phyloP scores from a whole-genome alignment of 2,797 vertebrate genomes.

The Cirrhinus molitorella region DNA sequence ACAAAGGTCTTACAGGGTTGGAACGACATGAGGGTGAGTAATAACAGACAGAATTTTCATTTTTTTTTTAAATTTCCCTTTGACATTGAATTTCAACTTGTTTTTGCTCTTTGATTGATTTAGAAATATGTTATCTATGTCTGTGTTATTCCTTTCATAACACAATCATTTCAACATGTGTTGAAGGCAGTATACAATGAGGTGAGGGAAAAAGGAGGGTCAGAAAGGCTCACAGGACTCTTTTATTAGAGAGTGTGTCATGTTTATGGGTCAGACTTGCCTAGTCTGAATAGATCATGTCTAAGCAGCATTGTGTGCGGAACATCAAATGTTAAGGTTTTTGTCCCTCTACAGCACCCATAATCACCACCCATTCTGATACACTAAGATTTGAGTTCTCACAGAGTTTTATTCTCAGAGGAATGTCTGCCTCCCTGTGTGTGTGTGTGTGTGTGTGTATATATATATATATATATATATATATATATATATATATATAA shows the following conservation, averaged over 20 bases:
- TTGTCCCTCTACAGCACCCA: slow-evolving; percentile 32
- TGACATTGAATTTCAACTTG: neutral
- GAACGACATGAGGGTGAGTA: too few species aligned
- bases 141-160: neutral
- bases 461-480: neutral
- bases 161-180: neutral
- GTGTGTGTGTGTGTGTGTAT: neutral
- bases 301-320: neutral
- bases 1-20: too few species aligned
- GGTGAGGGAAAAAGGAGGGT: neutral
- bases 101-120: neutral
- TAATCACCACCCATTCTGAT: slow-evolving; percentile 40
- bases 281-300: slow-evolving; percentile 11
- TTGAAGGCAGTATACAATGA: neutral
- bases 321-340: neutral
- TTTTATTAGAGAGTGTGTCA: slow-evolving; percentile 4
- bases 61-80: neutral
- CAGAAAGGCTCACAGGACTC: neutral
- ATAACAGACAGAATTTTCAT: too few species aligned
- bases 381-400: slow-evolving; percentile 16
- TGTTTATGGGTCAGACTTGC: slow-evolving; percentile 25
- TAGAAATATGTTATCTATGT: neutral
- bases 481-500: neutral
- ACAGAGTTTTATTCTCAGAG: slow-evolving; percentile 36
- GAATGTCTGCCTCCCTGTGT: slow-evolving; percentile 27